Evolutionary conservation across 2,888 invertebrate genomes (phyloP).

Genomic region (Apodemia zela): DNA sequence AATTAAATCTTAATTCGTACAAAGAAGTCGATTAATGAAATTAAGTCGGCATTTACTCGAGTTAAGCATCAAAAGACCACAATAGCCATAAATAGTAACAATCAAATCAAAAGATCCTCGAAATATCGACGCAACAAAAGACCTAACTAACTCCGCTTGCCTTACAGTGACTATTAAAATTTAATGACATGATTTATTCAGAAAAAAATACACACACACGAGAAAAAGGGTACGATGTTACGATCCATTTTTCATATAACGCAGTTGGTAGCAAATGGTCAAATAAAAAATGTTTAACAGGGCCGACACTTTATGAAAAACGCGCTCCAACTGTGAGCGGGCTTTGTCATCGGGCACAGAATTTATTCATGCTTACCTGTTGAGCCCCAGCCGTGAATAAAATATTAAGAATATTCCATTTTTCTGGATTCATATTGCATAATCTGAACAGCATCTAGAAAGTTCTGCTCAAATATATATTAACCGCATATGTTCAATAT

Average conservation of each 20-base stretch:
- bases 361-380: constrained; percentile 76
- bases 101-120: constrained; percentile 69
- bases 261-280: constrained; percentile 80
- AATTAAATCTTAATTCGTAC: constrained; percentile 79
- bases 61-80: constrained; percentile 65
- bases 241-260: constrained; percentile 79
- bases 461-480: constrained; percentile 15
- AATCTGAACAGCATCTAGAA: constrained; percentile 49
- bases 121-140: constrained; percentile 64
- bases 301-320: constrained; percentile 79
- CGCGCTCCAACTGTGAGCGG: constrained; percentile 61
- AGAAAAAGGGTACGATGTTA: constrained; percentile 75
- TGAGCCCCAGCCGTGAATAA: constrained; percentile 72
- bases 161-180: constrained; percentile 77
- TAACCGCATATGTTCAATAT: not conserved
- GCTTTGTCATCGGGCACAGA: constrained; percentile 73
- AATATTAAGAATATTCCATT: constrained; percentile 76
- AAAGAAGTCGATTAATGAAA: constrained; percentile 79
- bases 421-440: constrained; percentile 74
- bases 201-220: constrained; percentile 62
- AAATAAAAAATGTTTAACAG: constrained; percentile 78
- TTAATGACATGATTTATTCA: constrained; percentile 80
- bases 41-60: constrained; percentile 77
- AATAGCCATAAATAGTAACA: constrained; percentile 76
- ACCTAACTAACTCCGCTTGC: constrained; percentile 71